Evolutionary conservation across 2,113 vertebrate genomes (phyloP).

Genomic region (Myodes glareolus): DNA sequence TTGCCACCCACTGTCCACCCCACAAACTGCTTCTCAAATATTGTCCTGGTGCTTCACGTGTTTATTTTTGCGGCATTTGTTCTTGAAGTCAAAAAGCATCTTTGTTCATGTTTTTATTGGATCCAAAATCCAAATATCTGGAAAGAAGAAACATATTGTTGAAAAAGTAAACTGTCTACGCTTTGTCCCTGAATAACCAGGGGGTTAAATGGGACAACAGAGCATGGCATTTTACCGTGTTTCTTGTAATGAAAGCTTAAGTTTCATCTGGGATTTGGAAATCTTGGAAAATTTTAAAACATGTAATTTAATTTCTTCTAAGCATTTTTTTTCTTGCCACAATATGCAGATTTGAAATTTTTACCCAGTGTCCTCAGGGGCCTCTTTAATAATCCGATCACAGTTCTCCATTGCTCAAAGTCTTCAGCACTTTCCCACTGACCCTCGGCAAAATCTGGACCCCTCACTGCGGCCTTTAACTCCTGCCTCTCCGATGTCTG

Average conservation of each 20-base stretch:
- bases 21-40: constrained; percentile 76
- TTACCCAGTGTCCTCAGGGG: neutral
- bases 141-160: constrained; percentile 59
- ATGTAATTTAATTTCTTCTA: neutral
- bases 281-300: constrained; percentile 16
- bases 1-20: constrained; percentile 73
- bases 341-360: constrained; percentile 5
- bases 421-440: neutral
- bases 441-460: neutral
- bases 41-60: constrained; percentile 60
- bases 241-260: constrained; percentile 37
- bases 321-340: neutral
- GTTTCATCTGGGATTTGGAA: constrained; percentile 50
- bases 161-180: constrained; percentile 59
- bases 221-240: neutral
- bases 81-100: constrained; percentile 72
- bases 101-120: constrained; percentile 78
- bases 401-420: constrained; percentile 24
- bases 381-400: constrained; percentile 58
- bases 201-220: neutral
- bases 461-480: neutral
- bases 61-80: constrained; percentile 78
- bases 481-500: neutral
- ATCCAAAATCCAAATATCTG: constrained; percentile 69
- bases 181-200: constrained; percentile 57